Evolutionary conservation across 2,797 vertebrate species (phyloP).

Genomic region (Sebastes dallii): DNA sequence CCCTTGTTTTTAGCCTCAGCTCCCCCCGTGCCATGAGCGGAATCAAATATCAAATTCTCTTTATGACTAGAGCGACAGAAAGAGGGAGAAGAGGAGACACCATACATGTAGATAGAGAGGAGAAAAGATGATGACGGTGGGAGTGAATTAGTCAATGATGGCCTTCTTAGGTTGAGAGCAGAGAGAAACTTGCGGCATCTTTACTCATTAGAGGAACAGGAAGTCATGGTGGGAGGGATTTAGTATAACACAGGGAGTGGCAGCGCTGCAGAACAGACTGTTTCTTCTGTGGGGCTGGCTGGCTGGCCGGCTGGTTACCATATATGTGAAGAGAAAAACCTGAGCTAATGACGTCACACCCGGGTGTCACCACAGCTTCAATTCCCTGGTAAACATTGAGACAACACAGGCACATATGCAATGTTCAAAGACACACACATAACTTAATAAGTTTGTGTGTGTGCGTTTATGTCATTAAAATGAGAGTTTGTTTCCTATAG

Average conservation of each 20-base stretch:
- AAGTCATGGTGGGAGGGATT: conserved; percentile 36
- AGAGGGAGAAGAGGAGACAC: neutral
- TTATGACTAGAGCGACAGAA: neutral
- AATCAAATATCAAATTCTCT: neutral
- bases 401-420: neutral
- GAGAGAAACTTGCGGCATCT: conserved; percentile 38
- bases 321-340: conserved; percentile 54
- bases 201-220: conserved; percentile 47
- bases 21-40: neutral
- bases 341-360: conserved; percentile 25
- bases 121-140: neutral
- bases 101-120: neutral
- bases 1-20: neutral
- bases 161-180: conserved; percentile 5
- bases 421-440: neutral
- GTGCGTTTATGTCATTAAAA: neutral
- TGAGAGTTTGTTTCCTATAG: neutral
- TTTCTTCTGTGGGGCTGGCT: conserved; percentile 10
- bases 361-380: conserved; percentile 26
- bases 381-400: conserved; percentile 21
- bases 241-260: conserved; percentile 50
- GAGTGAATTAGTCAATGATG: neutral
- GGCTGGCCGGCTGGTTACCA: conserved; percentile 37
- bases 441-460: neutral
- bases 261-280: conserved; percentile 10